phyloP scores from a whole-genome alignment of 2,888 invertebrate genomes.

The Lycaena phlaeas region DNA sequence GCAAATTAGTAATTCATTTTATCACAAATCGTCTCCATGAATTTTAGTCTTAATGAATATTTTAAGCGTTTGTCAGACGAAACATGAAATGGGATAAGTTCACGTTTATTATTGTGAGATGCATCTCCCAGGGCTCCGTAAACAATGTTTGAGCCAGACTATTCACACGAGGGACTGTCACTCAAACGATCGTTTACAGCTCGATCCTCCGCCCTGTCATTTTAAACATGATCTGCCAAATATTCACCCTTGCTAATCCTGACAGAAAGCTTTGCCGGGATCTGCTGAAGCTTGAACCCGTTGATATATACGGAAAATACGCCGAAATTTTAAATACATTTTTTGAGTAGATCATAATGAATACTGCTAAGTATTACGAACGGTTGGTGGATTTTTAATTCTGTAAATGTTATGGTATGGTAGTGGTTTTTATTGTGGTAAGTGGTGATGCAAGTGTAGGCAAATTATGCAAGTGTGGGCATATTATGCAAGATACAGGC shows the following conservation, averaged over 20 bases:
- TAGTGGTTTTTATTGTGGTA: too few species aligned
- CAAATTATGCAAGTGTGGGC: too few species aligned
- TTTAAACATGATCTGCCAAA: conserved; percentile 34
- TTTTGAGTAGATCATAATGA: too few species aligned
- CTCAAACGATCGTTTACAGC: conserved; percentile 53
- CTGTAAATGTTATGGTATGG: too few species aligned
- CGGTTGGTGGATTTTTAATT: too few species aligned
- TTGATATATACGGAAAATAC: not conserved
- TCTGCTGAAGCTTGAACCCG: conserved; percentile 3
- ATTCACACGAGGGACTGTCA: conserved; percentile 59
- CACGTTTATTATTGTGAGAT: conserved; percentile 3
- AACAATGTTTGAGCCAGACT: conserved; percentile 36
- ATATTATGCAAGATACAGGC: too few species aligned
- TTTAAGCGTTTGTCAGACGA: not conserved
- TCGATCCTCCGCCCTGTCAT: conserved; percentile 52
- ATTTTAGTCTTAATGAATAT: too few species aligned
- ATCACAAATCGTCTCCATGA: too few species aligned
- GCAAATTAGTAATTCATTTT: too few species aligned
- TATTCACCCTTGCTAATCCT: conserved; percentile 23
- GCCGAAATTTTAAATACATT: not conserved
- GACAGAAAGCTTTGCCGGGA: conserved; percentile 20
- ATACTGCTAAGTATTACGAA: too few species aligned
- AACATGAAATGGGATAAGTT: conserved; percentile 4
- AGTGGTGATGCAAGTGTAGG: too few species aligned
- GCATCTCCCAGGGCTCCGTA: conserved; percentile 20